These are phyloP conservation scores for Peromyscus maniculatus DNA, from an alignment of 2,113 vertebrate species.

Conservation along the genomic window DNA sequence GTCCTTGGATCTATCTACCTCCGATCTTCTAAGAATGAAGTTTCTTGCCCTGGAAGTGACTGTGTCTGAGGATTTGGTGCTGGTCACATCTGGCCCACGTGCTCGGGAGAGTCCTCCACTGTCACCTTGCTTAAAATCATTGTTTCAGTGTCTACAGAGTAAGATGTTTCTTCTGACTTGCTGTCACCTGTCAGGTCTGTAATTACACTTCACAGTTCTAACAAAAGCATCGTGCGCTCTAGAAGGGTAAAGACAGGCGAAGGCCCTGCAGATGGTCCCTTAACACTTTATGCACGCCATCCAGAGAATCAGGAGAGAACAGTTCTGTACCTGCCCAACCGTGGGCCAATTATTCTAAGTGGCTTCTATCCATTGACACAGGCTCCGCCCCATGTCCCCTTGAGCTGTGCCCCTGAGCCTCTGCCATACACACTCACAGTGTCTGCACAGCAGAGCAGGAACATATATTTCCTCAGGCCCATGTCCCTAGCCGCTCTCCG, in stretches of 20 bases:
- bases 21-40: slow-evolving; percentile 70
- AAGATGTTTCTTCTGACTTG: slow-evolving; percentile 81
- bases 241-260: slow-evolving; percentile 15
- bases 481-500: neutral
- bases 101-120: slow-evolving; percentile 70
- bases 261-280: neutral
- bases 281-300: neutral
- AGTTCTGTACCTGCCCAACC: neutral
- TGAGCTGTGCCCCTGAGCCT: neutral
- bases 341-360: neutral
- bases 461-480: neutral
- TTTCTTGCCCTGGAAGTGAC: slow-evolving; percentile 72
- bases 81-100: slow-evolving; percentile 66
- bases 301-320: neutral
- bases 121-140: slow-evolving; percentile 79
- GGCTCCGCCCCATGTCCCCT: neutral
- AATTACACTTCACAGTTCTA: slow-evolving; percentile 78
- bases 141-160: slow-evolving; percentile 81
- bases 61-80: slow-evolving; percentile 76
- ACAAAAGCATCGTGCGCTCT: slow-evolving; percentile 73
- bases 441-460: neutral
- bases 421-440: neutral
- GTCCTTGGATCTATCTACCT: neutral
- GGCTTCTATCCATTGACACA: too few species aligned
- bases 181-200: slow-evolving; percentile 83